phyloP scores from a whole-genome alignment of 2,888 invertebrate species.

The Petrolisthes manimaculis region DNA sequence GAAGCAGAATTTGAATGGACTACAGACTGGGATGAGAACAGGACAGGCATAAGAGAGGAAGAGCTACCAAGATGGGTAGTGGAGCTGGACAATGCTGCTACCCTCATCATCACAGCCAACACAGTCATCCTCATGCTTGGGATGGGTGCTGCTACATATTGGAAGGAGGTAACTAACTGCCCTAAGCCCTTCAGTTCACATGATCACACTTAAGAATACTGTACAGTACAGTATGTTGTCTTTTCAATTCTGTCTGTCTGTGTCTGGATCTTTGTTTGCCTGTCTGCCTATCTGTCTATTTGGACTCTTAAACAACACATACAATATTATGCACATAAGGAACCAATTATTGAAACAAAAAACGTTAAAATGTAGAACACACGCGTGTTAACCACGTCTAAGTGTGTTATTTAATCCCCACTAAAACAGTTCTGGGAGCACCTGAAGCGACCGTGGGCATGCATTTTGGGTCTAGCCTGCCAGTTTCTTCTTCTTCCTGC shows the following conservation, averaged over 20 bases:
- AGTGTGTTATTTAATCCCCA: background rate
- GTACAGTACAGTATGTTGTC: background rate
- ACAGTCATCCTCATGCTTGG: conserved; percentile 58
- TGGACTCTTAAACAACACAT: background rate
- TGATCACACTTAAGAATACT: background rate
- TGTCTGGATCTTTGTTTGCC: background rate
- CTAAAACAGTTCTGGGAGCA: conserved; percentile 41
- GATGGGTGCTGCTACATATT: conserved; percentile 62
- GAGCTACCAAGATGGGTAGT: conserved; percentile 46
- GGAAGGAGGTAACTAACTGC: conserved; percentile 50
- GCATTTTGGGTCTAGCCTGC: conserved; percentile 38
- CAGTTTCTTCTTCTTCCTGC: conserved; percentile 57
- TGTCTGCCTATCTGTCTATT: background rate
- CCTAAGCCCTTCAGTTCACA: background rate
- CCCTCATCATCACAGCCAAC: conserved; percentile 46
- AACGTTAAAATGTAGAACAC: too few species aligned
- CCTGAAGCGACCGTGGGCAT: conserved; percentile 43
- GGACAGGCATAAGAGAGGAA: background rate
- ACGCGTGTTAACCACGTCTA: too few species aligned
- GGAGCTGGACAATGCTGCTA: conserved; percentile 43
- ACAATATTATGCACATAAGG: background rate
- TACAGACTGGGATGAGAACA: background rate
- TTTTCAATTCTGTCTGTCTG: too few species aligned
- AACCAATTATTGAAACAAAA: background rate
- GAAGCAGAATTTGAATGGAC: background rate